Conservation (phyloP, 2,888 invertebrate species). For the Atrina japonica region DNA sequence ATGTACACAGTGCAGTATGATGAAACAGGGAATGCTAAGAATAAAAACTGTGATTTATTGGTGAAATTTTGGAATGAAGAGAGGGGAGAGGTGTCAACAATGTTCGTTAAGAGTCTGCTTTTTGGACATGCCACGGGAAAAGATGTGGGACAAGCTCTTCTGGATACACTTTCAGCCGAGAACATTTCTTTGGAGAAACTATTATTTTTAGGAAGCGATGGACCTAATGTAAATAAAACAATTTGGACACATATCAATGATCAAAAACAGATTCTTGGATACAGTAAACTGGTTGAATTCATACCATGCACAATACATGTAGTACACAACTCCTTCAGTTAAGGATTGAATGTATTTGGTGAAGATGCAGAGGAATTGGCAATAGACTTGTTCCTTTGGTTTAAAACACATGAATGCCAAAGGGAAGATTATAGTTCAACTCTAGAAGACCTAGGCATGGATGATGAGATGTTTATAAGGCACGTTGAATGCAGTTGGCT, state of each 20-base stretch:
- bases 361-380: conserved; percentile 27
- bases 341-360: conserved; percentile 28
- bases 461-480: conserved; percentile 25
- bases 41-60: conserved; percentile 32
- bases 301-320: conserved; percentile 30
- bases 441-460: background rate
- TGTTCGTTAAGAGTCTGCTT: conserved; percentile 27
- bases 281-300: conserved; percentile 18
- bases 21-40: conserved; percentile 25
- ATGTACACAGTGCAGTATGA: conserved; percentile 28
- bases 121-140: conserved; percentile 36
- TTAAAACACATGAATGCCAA: conserved; percentile 29
- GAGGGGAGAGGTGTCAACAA: conserved; percentile 12
- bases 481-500: conserved; percentile 41
- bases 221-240: conserved; percentile 34
- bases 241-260: conserved; percentile 17
- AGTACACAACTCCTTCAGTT: conserved; percentile 35
- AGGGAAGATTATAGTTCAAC: conserved; percentile 20
- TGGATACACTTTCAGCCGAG: conserved; percentile 28
- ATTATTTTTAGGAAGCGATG: no score
- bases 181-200: no score
- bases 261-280: background rate
- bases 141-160: conserved; percentile 21
- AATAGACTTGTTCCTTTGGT: conserved; percentile 37
- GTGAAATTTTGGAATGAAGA: conserved; percentile 31